Evolutionary conservation across 2,797 vertebrate species (phyloP), one percentile per base, ranked within the genome.

Genomic region (Poeciliopsis presidionis): DNA sequence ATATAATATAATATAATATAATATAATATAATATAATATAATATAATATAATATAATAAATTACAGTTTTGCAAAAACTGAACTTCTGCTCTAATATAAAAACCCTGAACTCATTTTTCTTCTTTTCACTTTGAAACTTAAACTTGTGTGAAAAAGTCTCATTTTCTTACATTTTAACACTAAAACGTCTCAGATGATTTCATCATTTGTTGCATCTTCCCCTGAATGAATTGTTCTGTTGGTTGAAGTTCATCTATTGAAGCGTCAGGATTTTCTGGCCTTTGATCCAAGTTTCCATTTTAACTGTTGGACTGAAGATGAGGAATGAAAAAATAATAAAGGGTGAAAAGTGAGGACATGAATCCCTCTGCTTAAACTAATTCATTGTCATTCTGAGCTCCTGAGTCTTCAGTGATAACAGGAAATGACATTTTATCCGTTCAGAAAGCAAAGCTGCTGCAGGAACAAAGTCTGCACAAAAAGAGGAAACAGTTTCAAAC

Each of bases 371-470:
- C 63, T 69, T 45, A 69, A 43, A 69, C 22, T 43, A 14, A 69
- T 43, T 69, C 11, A 7, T 41, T 2, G 63, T 67, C 36, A 25
- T 67, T 22, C 36, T 41, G 33, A 65, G 61, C 16, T 39, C 7
- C 61, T 65, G 63, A 67, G 63, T 22, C 63, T 11, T 20, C 33
- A 4, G 33, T 45, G 65, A 69, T 69, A 69, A 45, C 39, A 69
- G 65, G 41, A 69, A 45, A 69, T 69, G 39, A 14, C 65, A 43
- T 69, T 69, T 43, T 69, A n/a, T 14, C 65, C 65, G n/a, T 69
- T 69, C 65, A 39, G 63, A 12, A 25, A 22, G 63, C 3, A 39
- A 30, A 67, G 20, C 20, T 22, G 9, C 61, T 22, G 61, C 30
- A 65, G 61, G 7, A 39, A 5, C 30, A 36, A 25, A 39, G 63